Evolutionary conservation across 2,797 vertebrate genomes (phyloP), one percentile per base, ranked within the genome.

Genomic region (Microcaecilia unicolor): DNA sequence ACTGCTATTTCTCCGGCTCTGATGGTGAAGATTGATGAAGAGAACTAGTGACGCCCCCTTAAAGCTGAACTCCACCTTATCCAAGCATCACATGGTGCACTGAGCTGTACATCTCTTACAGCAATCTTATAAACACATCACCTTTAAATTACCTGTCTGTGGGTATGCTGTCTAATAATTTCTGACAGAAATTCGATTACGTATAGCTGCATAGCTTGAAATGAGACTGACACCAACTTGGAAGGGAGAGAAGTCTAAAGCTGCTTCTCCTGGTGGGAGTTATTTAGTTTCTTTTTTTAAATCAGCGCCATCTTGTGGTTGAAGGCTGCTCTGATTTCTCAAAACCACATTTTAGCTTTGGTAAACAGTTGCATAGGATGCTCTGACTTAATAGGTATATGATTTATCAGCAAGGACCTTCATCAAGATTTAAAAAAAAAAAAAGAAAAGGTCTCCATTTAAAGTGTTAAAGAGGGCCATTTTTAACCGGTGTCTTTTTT

Each of bases 271-370:
- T 48, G 40, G 48, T n/a, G n/a, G 21, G 15, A 21, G 14, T 7
- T 30, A 28, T 9, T 26, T 26, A 18, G 24, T 72, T 72, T 46
- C 38, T 56, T 43, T 56, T 43, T 69, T 68, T 53, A 30, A 62
- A 41, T 48, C 67, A 63, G 55, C 65, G 80, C 80, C 83, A 74
- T 44, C 83, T 78, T 17, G 68, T 65, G 83, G 79, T 36, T 36
- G 36, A 25, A 22, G 3, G 4, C 2, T 1, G 5, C 6, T 25
- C n/a, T n/a, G n/a, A n/a, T n/a, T n/a, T n/a, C n/a, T n/a, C n/a
- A n/a, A n/a, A n/a, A n/a, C n/a, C n/a, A n/a, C n/a, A n/a, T n/a
- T n/a, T n/a, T n/a, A n/a, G n/a, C n/a, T n/a, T n/a, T n/a, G n/a
- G n/a, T n/a, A n/a, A n/a, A n/a, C n/a, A n/a, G n/a, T n/a, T n/a